A percentile compares a stretch with the other conserved stretches of the same genome.
Conservation (phyloP, 2,888 invertebrate genomes). For the Palloptera scutellata region DNA sequence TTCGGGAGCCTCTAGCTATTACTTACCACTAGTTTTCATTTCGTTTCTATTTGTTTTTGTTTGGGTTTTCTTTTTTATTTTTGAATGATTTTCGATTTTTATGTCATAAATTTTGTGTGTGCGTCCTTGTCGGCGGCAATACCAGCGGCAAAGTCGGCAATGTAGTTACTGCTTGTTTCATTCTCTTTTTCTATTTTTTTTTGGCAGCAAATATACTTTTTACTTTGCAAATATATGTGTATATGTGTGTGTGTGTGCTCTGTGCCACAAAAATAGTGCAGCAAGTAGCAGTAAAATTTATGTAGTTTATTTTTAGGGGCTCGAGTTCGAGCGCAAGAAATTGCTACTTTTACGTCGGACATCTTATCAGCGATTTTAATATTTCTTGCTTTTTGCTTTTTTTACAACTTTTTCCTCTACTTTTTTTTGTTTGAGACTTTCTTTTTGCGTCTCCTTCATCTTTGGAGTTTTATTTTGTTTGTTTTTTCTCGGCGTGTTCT, state of each 20-base stretch:
- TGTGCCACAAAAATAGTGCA: not conserved
- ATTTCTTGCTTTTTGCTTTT: not conserved
- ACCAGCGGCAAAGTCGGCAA: too few species aligned
- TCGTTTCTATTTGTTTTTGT: not conserved
- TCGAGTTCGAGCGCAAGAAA: not conserved
- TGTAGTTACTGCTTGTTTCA: too few species aligned
- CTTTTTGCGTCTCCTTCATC: too few species aligned
- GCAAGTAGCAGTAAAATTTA: not conserved
- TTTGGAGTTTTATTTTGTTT: too few species aligned
- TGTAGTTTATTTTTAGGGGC: not conserved
- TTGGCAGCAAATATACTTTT: too few species aligned
- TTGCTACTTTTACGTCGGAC: not conserved
- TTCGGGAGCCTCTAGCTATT: too few species aligned
- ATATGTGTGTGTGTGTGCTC: not conserved
- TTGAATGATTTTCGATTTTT: slow-evolving; percentile 3
- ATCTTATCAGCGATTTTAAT: slow-evolving; percentile 2
- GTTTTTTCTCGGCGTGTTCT: too few species aligned
- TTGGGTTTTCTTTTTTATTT: not conserved
- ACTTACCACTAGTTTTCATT: too few species aligned
- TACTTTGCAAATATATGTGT: too few species aligned
- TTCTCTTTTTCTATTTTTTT: too few species aligned
- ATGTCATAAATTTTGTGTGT: not conserved
- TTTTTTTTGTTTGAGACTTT: too few species aligned
- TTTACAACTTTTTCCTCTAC: too few species aligned
- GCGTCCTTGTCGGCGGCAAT: not conserved